phyloP scores from a whole-genome alignment of 2,113 vertebrate genomes.

The Poeciliopsis occidentalis region DNA sequence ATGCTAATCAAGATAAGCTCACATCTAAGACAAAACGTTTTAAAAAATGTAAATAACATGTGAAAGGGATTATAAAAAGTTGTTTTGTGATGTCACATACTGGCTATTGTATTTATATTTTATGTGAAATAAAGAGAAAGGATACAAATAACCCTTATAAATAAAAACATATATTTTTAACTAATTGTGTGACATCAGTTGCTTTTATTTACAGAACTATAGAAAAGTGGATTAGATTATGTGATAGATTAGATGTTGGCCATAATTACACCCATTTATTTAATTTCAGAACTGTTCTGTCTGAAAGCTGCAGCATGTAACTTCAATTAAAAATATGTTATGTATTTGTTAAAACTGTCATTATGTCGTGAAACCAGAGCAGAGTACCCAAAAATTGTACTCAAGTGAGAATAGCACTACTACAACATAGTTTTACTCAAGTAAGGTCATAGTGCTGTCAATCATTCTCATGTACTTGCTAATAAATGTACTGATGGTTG shows the following conservation, averaged over 20 bases:
- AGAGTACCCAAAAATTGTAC: too few relatives aligned
- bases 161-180: conserved; percentile 24
- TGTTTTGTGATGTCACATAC: conserved; percentile 49
- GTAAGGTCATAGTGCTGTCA: too few relatives aligned
- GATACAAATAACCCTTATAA: conserved; percentile 30
- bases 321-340: too few relatives aligned
- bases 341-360: too few relatives aligned
- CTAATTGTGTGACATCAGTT: not conserved
- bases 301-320: too few relatives aligned
- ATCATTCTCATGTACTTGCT: too few relatives aligned
- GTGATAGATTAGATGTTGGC: not conserved
- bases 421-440: too few relatives aligned
- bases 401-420: too few relatives aligned
- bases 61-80: conserved; percentile 52
- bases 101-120: conserved; percentile 45
- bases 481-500: too few relatives aligned
- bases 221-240: not conserved
- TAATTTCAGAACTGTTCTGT: too few relatives aligned
- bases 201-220: not conserved
- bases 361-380: too few relatives aligned
- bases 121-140: conserved; percentile 28
- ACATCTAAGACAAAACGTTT: conserved; percentile 41
- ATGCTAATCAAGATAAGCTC: conserved; percentile 59
- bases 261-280: too few relatives aligned
- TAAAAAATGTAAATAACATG: conserved; percentile 58